Evolutionary conservation across 2,797 vertebrate genomes (phyloP).

Genomic region (Pangasius mekongensis): DNA sequence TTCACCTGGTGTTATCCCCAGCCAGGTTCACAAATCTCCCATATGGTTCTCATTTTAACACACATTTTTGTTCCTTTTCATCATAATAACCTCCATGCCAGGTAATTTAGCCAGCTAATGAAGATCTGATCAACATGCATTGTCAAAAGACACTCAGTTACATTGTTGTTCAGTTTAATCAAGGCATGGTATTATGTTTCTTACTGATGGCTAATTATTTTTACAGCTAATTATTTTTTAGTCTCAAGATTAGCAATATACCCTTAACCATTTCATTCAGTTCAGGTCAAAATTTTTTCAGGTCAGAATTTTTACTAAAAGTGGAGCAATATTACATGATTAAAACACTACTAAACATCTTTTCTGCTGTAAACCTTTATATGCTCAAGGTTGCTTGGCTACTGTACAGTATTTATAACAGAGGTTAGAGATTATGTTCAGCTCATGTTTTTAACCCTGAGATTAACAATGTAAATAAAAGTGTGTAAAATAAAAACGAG

Average conservation of each 20-base stretch:
- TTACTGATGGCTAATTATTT: background rate
- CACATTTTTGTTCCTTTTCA: constrained; percentile 14
- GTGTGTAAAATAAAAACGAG: background rate
- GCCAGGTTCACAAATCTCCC: constrained; percentile 2
- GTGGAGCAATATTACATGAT: background rate
- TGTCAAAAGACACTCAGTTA: background rate
- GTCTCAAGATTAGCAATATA: background rate
- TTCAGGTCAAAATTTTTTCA: background rate
- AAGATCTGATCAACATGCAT: background rate
- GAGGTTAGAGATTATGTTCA: background rate
- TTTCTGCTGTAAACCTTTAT: background rate
- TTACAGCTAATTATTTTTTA: background rate
- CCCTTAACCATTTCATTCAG: background rate
- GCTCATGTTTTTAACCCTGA: background rate
- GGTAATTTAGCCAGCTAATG: background rate
- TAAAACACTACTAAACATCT: background rate
- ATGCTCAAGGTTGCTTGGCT: background rate
- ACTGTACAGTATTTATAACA: background rate
- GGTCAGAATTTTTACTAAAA: background rate
- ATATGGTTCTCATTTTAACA: background rate
- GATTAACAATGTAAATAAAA: background rate
- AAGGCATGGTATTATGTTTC: background rate
- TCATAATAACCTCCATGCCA: background rate
- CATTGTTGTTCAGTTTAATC: constrained; percentile 1
- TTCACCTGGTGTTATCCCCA: background rate